Base-by-base conservation (phyloP, 2,888 invertebrate genomes). In the Cremastobaeus sp. region DNA sequence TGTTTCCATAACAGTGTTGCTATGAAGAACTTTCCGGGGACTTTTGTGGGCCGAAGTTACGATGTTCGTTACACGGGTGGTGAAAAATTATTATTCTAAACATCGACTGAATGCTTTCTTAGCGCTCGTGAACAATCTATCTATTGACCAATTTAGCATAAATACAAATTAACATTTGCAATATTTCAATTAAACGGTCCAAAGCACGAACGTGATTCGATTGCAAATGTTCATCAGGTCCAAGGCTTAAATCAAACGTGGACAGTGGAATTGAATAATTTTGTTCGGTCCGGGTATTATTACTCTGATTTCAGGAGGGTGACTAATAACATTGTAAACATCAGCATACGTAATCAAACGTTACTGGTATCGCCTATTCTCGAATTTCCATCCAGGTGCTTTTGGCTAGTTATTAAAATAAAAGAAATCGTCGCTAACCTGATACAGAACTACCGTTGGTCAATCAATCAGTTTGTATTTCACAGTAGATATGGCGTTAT, bases 401-500 rank as follows among this genome's bases (percentile, higher is more conserved):
- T 52, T 45, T 45, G 41, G 20, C 50, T 15, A 55, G 57, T 62
- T 68, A 62, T 68, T 68, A 57, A 32, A 45, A 73, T 68, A 68
- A 60, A 68, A 73, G 66, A 68, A 68, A 73, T 68, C 60, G 17
- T 18, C 39, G 25, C 39, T 68, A 68, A 62, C 68, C 62, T 68
- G 73, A 73, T 39, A 62, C 57, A 34, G 59, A 69, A 69, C 57
- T 68, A 64, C 64, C 74, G 47, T 55, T 50, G 68, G 55, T 54
- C 66, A 65, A 65, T 72, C 55, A 66, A 48, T 68, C 74, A 78
- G 83, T 80, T 83, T 83, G 83, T 80, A 82, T 83, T 83, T 82
- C 82, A 82, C 77, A 76, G 79, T 54, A 82, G 81, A 81, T 82
- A 83, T 83, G 82, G 82, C 79, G 83, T 84, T 85, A 85, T 85